Evolutionary conservation across 2,888 invertebrate species (phyloP).

Genomic region (Aporophyla lueneburgensis): DNA sequence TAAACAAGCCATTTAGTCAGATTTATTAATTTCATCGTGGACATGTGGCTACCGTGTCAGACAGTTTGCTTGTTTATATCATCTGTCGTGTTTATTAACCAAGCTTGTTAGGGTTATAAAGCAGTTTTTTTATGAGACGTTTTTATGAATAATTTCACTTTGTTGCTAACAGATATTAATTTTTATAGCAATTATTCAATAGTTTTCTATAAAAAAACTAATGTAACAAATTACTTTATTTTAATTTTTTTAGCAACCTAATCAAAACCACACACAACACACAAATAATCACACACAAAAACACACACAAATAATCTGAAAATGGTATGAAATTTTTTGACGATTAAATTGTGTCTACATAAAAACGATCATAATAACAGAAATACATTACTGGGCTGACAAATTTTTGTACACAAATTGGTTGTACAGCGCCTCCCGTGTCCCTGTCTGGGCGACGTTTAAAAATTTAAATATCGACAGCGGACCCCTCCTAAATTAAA

Average conservation of each 20-base stretch:
- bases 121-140: slow-evolving; percentile 35
- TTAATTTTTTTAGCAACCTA: neutral
- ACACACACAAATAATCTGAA: neutral
- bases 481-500: slow-evolving; percentile 86
- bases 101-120: slow-evolving; percentile 51
- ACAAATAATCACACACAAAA: neutral
- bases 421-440: slow-evolving; percentile 72
- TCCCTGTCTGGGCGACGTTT: slow-evolving; percentile 83
- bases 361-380: slow-evolving; percentile 58
- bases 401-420: slow-evolving; percentile 87
- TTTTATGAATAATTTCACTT: slow-evolving; percentile 22
- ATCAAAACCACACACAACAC: neutral
- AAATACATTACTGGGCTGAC: slow-evolving; percentile 74
- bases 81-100: slow-evolving; percentile 79
- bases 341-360: slow-evolving; percentile 8
- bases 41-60: slow-evolving; percentile 80
- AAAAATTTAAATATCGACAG: slow-evolving; percentile 89
- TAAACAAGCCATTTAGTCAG: slow-evolving; percentile 82
- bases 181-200: slow-evolving; percentile 1
- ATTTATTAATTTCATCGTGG: slow-evolving; percentile 82
- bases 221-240: neutral
- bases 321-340: neutral
- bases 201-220: no score
- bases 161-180: slow-evolving; percentile 13
- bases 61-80: slow-evolving; percentile 83